These are phyloP conservation scores for Drosophila tanythrix DNA, from an alignment of 2,888 invertebrate genomes.

Conservation along the genomic window DNA sequence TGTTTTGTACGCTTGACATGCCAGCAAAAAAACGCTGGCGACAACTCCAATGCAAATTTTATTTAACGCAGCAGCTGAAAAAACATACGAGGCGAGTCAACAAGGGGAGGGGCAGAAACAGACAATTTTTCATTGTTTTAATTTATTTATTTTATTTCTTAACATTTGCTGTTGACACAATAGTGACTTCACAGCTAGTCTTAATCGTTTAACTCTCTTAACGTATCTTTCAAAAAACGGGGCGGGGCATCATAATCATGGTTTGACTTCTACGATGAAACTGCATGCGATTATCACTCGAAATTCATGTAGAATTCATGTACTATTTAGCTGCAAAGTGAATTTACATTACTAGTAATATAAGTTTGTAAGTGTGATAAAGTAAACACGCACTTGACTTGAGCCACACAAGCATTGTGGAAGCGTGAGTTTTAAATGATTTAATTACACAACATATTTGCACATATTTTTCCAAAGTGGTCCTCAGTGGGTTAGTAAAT, in stretches of 20 bases:
- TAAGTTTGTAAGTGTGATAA: background rate
- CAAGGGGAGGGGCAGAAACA: background rate
- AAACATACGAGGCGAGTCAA: conserved; percentile 6
- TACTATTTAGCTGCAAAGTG: background rate
- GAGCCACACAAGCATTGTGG: background rate
- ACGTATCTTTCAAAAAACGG: no score
- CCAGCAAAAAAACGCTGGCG: background rate
- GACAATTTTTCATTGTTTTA: background rate
- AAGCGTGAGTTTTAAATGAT: background rate
- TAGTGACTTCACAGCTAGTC: background rate
- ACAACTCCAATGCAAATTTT: conserved; percentile 19
- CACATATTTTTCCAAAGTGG: background rate
- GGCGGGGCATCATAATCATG: no score
- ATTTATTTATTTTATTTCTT: background rate
- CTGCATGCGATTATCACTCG: no score
- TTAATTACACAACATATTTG: background rate
- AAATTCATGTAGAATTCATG: no score
- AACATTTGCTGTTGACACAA: conserved; percentile 15
- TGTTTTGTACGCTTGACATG: conserved; percentile 8
- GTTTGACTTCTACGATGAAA: no score
- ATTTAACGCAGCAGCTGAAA: conserved; percentile 17
- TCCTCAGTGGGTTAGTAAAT: background rate
- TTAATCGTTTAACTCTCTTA: background rate
- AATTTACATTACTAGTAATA: background rate
- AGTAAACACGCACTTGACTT: background rate